Evolutionary conservation across 1,140 invertebrate species (phyloP).

Genomic region (Drosophila grimshawi): DNA sequence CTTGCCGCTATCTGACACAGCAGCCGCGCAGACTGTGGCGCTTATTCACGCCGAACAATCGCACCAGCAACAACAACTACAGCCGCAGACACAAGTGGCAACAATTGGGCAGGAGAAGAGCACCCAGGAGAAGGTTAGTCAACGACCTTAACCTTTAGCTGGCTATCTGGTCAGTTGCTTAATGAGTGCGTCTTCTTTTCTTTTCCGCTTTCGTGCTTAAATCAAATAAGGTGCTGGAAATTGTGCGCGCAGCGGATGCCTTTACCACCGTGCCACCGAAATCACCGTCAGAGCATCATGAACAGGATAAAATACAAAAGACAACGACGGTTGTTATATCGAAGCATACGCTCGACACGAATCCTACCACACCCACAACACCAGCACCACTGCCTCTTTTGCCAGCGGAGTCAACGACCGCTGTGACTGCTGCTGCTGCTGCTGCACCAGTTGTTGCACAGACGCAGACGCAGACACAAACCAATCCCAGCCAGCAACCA

Average conservation of each 20-base stretch:
- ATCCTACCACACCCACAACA: slow-evolving; percentile 76
- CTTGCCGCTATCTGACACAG: slow-evolving; percentile 46
- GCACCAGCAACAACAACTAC: slow-evolving; percentile 23
- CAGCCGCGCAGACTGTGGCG: slow-evolving; percentile 70
- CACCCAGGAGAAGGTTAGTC: slow-evolving; percentile 91
- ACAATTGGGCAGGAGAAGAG: slow-evolving; percentile 88
- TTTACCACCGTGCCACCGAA: slow-evolving; percentile 91
- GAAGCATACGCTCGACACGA: slow-evolving; percentile 91
- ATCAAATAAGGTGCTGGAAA: slow-evolving; percentile 90
- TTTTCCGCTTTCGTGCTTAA: slow-evolving; percentile 29
- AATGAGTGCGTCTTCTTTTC: slow-evolving; percentile 1
- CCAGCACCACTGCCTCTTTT: slow-evolving; percentile 46
- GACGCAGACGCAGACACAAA: slow-evolving; percentile 49
- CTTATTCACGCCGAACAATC: slow-evolving; percentile 73
- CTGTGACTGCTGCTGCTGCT: slow-evolving; percentile 33
- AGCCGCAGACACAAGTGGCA: slow-evolving; percentile 72
- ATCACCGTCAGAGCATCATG: slow-evolving; percentile 88
- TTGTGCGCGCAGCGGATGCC: slow-evolving; percentile 94
- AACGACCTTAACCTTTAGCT: slow-evolving; percentile 34
- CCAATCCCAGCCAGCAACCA: slow-evolving; percentile 28
- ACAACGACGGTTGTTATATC: slow-evolving; percentile 97
- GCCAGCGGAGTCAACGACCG: slow-evolving; percentile 46
- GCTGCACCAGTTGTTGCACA: slow-evolving; percentile 32
- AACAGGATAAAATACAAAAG: slow-evolving; percentile 90
- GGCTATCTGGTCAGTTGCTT: slow-evolving; percentile 21